Evolutionary conservation across 2,113 vertebrate genomes (phyloP).

Genomic region (Empidonax traillii): DNA sequence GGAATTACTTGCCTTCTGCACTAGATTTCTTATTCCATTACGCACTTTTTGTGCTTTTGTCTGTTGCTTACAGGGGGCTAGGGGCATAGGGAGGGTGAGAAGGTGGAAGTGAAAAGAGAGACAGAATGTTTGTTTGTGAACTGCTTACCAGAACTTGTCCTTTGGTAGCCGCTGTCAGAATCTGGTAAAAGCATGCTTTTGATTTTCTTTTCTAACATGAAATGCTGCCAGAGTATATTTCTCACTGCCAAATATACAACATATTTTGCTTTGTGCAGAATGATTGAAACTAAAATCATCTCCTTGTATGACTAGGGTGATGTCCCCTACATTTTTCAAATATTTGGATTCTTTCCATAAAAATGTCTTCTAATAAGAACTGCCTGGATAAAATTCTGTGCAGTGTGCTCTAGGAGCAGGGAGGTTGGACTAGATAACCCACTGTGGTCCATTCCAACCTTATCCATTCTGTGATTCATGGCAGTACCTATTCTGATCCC

Average conservation of each 20-base stretch:
- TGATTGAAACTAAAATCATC: slow-evolving; percentile 25
- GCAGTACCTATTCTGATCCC: slow-evolving; percentile 5
- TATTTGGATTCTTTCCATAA: slow-evolving; percentile 39
- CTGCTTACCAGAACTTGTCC: background rate
- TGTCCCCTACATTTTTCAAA: background rate
- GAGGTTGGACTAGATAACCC: background rate
- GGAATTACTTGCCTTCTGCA: background rate
- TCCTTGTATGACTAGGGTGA: background rate
- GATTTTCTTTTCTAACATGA: background rate
- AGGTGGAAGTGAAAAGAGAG: background rate
- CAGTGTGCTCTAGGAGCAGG: background rate
- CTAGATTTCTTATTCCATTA: background rate
- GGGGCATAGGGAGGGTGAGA: background rate
- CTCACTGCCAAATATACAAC: background rate
- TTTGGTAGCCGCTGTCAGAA: background rate
- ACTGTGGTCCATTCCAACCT: background rate
- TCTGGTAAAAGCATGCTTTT: background rate
- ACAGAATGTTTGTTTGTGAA: background rate
- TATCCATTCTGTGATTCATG: background rate
- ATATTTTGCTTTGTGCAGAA: background rate
- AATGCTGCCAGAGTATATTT: background rate
- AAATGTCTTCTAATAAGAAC: slow-evolving; percentile 7
- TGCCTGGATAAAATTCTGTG: background rate
- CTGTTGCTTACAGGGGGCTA: background rate
- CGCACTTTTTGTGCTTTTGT: background rate